A percentile compares a stretch with the other conserved stretches of the same genome.
phyloP scores from a whole-genome alignment of 2,888 invertebrate genomes.

The Dusona sp. region DNA sequence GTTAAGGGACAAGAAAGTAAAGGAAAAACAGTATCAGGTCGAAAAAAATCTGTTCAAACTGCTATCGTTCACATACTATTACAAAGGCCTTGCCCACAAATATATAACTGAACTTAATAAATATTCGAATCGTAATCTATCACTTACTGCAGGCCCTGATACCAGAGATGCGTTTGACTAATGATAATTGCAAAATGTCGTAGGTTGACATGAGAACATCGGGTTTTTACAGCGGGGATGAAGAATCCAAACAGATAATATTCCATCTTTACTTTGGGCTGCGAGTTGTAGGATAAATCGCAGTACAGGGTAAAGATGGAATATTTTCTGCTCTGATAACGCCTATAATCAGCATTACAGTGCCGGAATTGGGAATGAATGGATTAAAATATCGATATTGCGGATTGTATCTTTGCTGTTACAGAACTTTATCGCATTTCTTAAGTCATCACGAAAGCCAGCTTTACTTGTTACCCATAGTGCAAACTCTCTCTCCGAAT shows the following conservation, averaged over 20 bases:
- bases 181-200: background rate
- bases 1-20: background rate
- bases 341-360: background rate
- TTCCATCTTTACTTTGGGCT: background rate
- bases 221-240: background rate
- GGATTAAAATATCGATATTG: too few species aligned
- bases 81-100: background rate
- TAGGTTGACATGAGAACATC: background rate
- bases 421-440: background rate
- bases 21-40: background rate
- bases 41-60: too few species aligned
- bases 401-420: background rate
- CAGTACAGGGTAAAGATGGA: too few species aligned
- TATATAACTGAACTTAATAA: too few species aligned
- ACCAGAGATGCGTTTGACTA: background rate
- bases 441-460: background rate
- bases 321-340: too few species aligned
- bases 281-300: background rate
- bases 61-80: background rate
- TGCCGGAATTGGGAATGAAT: too few species aligned
- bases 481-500: background rate
- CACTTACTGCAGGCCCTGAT: background rate
- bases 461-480: background rate
- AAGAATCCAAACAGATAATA: background rate
- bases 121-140: background rate